Base-by-base conservation (phyloP, 2,888 invertebrate species). In the Morpho achilles region DNA sequence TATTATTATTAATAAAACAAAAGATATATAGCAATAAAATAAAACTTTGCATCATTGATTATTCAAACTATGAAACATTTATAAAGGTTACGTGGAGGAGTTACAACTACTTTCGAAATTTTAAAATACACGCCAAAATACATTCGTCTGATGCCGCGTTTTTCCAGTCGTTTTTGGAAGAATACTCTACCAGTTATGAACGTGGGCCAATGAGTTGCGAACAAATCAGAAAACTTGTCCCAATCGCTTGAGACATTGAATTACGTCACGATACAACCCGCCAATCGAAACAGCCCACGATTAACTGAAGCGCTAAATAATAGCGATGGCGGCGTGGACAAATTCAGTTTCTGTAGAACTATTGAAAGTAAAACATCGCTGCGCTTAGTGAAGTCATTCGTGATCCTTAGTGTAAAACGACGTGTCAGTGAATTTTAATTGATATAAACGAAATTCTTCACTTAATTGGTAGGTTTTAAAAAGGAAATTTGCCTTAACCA, bases 171-270 rank as follows among this genome's bases (percentile, higher is more conserved):
- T 55, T 59, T 52, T 46, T 60, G 44, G 44, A 50, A 50, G 56
- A 57, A 56, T 48, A 50, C 56, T 60, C 62, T 66, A 73, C 83
- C 81, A 84, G 77, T 80, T 74, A 82, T 67, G 76, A 84, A 94
- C 94, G 94, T 94, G 94, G 93, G 93, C 94, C 94, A 94, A 94
- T 94, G 65, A 71, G 50, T 69, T 67, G 41, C 49, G 75, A 93
- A 92, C 94, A 93, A 92, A 93, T 92, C 87, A 80, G 70, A 81
- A 69, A 42, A 75, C 70, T 67, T 74, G 76, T 76, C 67, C 92
- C 92, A 92, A 93, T 92, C 66, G 71, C 23, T 60, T 62, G 5
- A 8, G 62, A 67, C 54, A 73, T 76, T 69, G 44, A 56, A 69
- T 72, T 69, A 88, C 88, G 89, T 91, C 92, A 92, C 82, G 80